Evolutionary conservation across 2,113 vertebrate species (phyloP), one percentile per base, ranked within the genome.

Genomic region (Nansenia antarctica): DNA sequence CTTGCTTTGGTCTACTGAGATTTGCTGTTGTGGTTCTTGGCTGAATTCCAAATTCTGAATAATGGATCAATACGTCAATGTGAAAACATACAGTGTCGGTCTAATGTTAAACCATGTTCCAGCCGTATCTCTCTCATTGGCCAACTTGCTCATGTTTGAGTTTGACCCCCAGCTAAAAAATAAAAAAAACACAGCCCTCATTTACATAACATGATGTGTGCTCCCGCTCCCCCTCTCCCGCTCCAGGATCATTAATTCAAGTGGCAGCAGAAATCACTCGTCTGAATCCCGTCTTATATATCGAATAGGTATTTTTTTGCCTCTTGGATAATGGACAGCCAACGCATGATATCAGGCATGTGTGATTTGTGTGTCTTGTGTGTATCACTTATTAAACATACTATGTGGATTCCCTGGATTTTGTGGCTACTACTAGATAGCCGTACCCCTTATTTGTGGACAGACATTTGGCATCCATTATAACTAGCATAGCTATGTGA

Each of bases 11-110:
- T 69, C 80, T 88, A 90, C 91, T 84, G 85, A 87, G 78, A 78
- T n/a, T n/a, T n/a, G 72, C 82, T 79, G 71, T 62, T 78, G 35
- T 20, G 60, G 78, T 62, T 77, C 53, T 74, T 73, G 70, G 79
- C 83, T 83, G 74, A 73, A 82, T 80, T 85, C 85, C 80, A 76
- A 63, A 77, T 72, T 61, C 69, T 20, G 81, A 54, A 80, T 79
- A 77, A 26, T 34, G 69, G 72, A 89, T 90, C 81, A 78, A 87
- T 87, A 87, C 82, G 87, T 85, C 90, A 86, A 88, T 89, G 72
- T 26, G 15, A 83, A 87, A 81, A 86, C 73, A 72, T 77, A 76
- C 65, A 20, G 70, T 72, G 81, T 70, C 69, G 72, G 70, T 69
- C 77, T 82, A 72, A 82, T 71, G 77, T 77, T 83, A 80, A 77